phyloP scores from a whole-genome alignment of 2,113 vertebrate species.

The Hyla sarda region DNA sequence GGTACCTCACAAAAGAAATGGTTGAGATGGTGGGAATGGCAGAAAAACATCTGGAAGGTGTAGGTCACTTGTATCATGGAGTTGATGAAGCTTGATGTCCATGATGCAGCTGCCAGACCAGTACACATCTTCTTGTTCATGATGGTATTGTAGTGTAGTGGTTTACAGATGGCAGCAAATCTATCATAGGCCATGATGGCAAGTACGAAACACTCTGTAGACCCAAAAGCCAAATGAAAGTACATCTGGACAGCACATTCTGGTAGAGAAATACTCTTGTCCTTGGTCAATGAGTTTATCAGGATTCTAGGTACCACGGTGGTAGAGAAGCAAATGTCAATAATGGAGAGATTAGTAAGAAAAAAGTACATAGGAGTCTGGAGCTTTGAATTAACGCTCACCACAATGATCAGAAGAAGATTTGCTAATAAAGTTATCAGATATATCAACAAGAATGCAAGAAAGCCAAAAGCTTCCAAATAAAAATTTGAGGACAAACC shows the following conservation, averaged over 20 bases:
- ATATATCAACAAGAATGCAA: conserved; percentile 12
- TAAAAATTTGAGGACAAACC: neutral
- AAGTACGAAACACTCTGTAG: conserved; percentile 21
- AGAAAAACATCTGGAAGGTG: conserved; percentile 30
- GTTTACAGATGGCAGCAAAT: conserved; percentile 35
- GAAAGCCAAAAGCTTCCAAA: neutral
- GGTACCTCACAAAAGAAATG: conserved; percentile 12
- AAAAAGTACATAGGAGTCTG: conserved; percentile 43
- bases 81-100: neutral
- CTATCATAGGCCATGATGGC: conserved; percentile 37
- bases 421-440: conserved; percentile 26
- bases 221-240: neutral
- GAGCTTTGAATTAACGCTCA: neutral
- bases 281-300: neutral
- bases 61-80: neutral
- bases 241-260: conserved; percentile 33
- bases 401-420: conserved; percentile 23
- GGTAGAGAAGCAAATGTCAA: conserved; percentile 36
- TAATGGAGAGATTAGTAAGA: conserved; percentile 19
- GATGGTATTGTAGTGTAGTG: conserved; percentile 29
- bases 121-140: conserved; percentile 10
- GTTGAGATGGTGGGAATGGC: neutral
- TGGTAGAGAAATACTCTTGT: neutral
- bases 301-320: conserved; percentile 23
- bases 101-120: neutral